phyloP scores from a whole-genome alignment of 1,140 invertebrate genomes.

The Alviniconcha marisindica region DNA sequence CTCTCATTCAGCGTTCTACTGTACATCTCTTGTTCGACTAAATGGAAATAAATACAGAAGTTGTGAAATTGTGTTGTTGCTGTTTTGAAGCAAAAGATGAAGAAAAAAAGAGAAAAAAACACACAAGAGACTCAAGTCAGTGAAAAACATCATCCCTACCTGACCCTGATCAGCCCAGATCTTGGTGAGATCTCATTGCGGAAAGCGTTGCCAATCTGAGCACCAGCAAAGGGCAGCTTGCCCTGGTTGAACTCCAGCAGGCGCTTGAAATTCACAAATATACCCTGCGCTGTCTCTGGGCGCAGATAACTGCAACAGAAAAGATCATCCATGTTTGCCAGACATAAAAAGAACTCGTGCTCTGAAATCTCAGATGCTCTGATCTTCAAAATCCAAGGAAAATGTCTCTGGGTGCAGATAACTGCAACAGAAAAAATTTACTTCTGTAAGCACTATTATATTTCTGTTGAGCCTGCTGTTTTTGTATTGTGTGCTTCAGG shows the following conservation, averaged over 20 bases:
- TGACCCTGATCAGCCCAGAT: slow-evolving; percentile 95
- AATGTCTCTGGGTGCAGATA: slow-evolving; percentile 97
- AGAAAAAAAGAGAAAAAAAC: background rate
- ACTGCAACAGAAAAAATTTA: slow-evolving; percentile 73
- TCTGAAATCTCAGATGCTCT: too few relatives aligned
- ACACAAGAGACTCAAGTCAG: background rate
- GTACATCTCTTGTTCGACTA: too few relatives aligned
- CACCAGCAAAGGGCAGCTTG: slow-evolving; percentile 96
- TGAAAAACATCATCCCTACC: slow-evolving; percentile 69
- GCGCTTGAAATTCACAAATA: slow-evolving; percentile 99
- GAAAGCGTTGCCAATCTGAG: slow-evolving; percentile 98
- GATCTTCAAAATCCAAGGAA: too few relatives aligned
- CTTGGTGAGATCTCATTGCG: slow-evolving; percentile 99
- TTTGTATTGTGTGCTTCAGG: too few relatives aligned
- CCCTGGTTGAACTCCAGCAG: slow-evolving; percentile 98
- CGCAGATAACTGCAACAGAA: slow-evolving; percentile 84
- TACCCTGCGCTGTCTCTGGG: slow-evolving; percentile 99
- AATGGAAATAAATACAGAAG: too few relatives aligned
- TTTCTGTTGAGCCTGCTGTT: too few relatives aligned
- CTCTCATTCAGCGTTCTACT: too few relatives aligned
- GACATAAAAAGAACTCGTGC: too few relatives aligned
- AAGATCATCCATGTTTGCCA: too few relatives aligned
- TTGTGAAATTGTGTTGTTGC: too few relatives aligned
- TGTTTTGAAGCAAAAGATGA: too few relatives aligned
- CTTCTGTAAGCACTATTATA: too few relatives aligned